These are phyloP conservation scores for Mycetomoellerius zeteki DNA, from an alignment of 1,140 invertebrate genomes.

Conservation along the genomic window DNA sequence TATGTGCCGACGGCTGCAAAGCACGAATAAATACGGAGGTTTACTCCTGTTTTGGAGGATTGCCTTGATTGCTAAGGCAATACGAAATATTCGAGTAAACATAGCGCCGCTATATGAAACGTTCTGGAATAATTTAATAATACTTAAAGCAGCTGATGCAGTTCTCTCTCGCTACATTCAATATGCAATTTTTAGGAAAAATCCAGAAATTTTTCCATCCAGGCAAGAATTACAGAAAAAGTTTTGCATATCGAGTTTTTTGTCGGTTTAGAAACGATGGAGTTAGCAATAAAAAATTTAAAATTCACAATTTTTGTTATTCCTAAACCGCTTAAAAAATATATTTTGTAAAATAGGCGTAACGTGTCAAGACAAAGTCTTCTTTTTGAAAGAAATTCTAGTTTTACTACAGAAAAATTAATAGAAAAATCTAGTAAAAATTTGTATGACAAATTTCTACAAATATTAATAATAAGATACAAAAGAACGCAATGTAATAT, in stretches of 20 bases:
- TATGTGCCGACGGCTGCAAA: slow-evolving; percentile 30
- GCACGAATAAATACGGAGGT: slow-evolving; percentile 50
- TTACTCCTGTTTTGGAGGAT: slow-evolving; percentile 13
- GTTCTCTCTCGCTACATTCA: no score
- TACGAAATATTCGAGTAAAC: slow-evolving; percentile 33
- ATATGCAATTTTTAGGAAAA: neutral
- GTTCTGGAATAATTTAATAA: slow-evolving; percentile 30
- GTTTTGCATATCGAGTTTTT: neutral
- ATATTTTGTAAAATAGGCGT: neutral
- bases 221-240: neutral
- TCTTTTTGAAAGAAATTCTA: neutral
- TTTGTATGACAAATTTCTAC: no score
- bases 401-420: neutral
- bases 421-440: no score
- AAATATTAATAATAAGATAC: no score
- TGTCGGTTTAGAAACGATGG: neutral
- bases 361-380: no score
- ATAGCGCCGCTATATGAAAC: slow-evolving; percentile 4
- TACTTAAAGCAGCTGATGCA: neutral
- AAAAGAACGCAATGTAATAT: no score
- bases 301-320: neutral
- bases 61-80: slow-evolving; percentile 52
- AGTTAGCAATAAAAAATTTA: neutral
- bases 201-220: neutral
- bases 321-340: no score